These are phyloP conservation scores for Chorisops tibialis DNA, from an alignment of 2,888 invertebrate genomes.

Conservation along the genomic window DNA sequence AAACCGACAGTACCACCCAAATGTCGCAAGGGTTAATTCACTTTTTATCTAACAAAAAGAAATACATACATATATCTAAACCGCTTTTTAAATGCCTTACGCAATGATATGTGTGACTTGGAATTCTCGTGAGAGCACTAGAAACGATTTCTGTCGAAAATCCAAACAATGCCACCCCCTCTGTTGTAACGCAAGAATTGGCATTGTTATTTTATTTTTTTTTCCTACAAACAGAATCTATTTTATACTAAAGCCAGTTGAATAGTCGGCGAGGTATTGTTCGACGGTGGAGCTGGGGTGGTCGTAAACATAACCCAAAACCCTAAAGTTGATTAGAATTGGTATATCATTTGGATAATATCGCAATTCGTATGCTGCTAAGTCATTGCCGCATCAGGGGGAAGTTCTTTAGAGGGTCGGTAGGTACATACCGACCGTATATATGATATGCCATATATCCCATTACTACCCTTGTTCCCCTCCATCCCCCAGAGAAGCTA, in stretches of 20 bases:
- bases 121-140: no score
- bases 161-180: neutral
- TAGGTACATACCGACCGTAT: constrained; percentile 2
- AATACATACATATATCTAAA: no score
- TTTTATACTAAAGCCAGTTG: constrained; percentile 1
- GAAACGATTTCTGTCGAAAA: neutral
- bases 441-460: no score
- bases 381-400: constrained; percentile 29
- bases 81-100: no score
- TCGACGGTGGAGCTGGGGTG: neutral
- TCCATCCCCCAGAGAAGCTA: no score
- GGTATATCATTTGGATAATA: constrained; percentile 45
- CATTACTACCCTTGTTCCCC: no score
- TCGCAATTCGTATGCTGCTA: constrained; percentile 46
- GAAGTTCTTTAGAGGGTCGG: constrained; percentile 13
- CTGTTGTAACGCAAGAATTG: neutral
- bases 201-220: constrained; percentile 23
- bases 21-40: no score
- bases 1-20: no score
- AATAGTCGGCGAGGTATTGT: no score
- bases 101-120: no score
- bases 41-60: no score
- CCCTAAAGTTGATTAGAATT: constrained; percentile 44
- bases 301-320: constrained; percentile 16
- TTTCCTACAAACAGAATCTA: neutral